phyloP scores from a whole-genome alignment of 2,888 invertebrate genomes.

The Omphaloscelis lunosa region DNA sequence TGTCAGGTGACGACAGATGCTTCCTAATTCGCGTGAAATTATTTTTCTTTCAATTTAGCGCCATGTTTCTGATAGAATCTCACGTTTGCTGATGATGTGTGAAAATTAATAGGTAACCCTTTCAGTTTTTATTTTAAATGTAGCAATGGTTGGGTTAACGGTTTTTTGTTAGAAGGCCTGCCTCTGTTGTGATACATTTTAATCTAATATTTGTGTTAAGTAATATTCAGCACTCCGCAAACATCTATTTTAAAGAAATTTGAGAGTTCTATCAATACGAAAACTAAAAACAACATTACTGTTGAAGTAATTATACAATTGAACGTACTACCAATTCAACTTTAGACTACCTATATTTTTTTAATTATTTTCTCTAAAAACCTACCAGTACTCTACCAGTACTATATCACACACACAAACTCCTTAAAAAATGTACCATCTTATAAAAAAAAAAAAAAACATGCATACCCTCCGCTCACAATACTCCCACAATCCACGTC shows the following conservation, averaged over 20 bases:
- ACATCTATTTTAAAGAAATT: too few relatives aligned
- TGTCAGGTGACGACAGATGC: constrained; percentile 89
- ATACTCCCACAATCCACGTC: constrained; percentile 72
- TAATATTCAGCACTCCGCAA: too few relatives aligned
- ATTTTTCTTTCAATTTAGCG: constrained; percentile 78
- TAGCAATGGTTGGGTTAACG: constrained; percentile 1
- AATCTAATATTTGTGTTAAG: not conserved
- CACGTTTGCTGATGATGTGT: constrained; percentile 86
- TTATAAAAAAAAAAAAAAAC: constrained; percentile 67
- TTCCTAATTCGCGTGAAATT: constrained; percentile 89
- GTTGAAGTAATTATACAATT: too few relatives aligned
- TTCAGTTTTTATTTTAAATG: constrained; percentile 21
- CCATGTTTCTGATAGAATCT: constrained; percentile 78
- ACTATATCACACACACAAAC: constrained; percentile 4
- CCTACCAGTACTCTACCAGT: too few relatives aligned
- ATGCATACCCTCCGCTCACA: constrained; percentile 77
- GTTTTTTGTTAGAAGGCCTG: not conserved
- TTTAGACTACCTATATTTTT: too few relatives aligned
- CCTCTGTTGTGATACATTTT: not conserved
- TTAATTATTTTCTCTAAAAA: too few relatives aligned
- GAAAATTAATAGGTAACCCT: constrained; percentile 81
- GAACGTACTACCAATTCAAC: too few relatives aligned
- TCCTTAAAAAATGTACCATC: not conserved
- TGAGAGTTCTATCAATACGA: too few relatives aligned
- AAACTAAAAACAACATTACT: too few relatives aligned